Base-by-base conservation (phyloP, 2,113 vertebrate species). In the Corynorhinus townsendii region DNA sequence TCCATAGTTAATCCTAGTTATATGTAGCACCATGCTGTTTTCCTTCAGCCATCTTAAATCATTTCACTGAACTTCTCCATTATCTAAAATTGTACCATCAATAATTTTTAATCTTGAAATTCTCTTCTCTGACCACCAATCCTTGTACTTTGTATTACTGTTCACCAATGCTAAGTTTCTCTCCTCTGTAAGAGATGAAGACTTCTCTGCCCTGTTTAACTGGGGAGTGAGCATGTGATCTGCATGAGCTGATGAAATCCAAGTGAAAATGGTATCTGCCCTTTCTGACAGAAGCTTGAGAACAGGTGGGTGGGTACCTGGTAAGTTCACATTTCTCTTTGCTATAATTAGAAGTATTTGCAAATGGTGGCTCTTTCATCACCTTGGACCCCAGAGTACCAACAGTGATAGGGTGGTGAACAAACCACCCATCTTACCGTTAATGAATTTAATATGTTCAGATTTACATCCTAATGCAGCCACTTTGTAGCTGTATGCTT, bases 21-120 rank as follows among this genome's bases (percentile, higher is more conserved):
- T 26, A 19, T 45, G 83, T 66, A 49, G 10, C 28, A 59, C 14
- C 20, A 45, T 90, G 66, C 56, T 20, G 24, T 90, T 93, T 93
- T 54, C 68, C 19, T 64, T 45, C 14, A 35, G 64, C 64, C 79
- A 1, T 75, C 22, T 88, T 79, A 62, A 35, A 71, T 10, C 1
- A 11, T 7, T 66, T 45, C 20, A 45, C 40, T 43, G 54, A 77
- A 80, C 24, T 68, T 83, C 49, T 77, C 75, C 8, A 47, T 93
- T 49, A 69, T 43, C 16, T 69, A 66, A 91, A 93, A 54, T 1
- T 77, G 11, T 3, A 43, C 56, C 38, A 89, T 68, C 7, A 73
- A 92, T 28, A 52, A 73, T 93, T 62, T 90, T 90, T 49, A 87
- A 84, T 33, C n/a, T 59, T 85, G 11, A 90, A 73, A 69, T 64